phyloP scores from a whole-genome alignment of 2,113 vertebrate species.

The Centropus bengalensis region DNA sequence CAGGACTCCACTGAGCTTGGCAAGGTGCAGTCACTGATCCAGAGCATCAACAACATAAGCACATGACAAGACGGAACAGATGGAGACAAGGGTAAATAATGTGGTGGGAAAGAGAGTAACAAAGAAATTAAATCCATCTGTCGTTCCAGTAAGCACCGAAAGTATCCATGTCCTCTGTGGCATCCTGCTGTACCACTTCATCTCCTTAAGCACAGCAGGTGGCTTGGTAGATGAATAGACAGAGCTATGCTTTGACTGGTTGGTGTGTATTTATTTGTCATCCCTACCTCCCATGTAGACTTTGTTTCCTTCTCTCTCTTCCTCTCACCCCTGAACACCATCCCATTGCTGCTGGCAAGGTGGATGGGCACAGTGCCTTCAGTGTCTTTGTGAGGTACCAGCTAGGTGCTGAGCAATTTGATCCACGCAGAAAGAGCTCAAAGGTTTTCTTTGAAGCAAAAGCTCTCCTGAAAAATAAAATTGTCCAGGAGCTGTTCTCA shows the following conservation, averaged over 20 bases:
- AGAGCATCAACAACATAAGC: conserved; percentile 49
- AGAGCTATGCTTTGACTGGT: neutral
- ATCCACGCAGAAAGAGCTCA: neutral
- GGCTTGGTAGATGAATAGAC: neutral
- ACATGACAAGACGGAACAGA: conserved; percentile 56
- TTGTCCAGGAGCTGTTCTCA: neutral
- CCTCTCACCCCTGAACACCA: neutral
- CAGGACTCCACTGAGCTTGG: conserved; percentile 26
- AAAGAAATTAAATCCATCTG: conserved; percentile 50
- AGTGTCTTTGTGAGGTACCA: neutral
- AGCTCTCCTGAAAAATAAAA: neutral
- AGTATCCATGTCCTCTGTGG: neutral
- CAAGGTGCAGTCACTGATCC: conserved; percentile 33
- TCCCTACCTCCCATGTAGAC: neutral
- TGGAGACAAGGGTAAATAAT: conserved; percentile 59
- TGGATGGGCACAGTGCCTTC: neutral
- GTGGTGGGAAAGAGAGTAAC: conserved; percentile 8
- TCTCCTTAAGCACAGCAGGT: neutral
- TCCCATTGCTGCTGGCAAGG: conserved; percentile 21
- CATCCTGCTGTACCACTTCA: neutral
- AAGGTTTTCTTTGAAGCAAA: neutral
- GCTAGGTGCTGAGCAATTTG: neutral
- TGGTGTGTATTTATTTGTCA: neutral
- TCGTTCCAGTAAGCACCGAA: conserved; percentile 20
- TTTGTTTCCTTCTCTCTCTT: neutral